phyloP scores from a whole-genome alignment of 2,888 invertebrate genomes.

The Invenusta paracnida region DNA sequence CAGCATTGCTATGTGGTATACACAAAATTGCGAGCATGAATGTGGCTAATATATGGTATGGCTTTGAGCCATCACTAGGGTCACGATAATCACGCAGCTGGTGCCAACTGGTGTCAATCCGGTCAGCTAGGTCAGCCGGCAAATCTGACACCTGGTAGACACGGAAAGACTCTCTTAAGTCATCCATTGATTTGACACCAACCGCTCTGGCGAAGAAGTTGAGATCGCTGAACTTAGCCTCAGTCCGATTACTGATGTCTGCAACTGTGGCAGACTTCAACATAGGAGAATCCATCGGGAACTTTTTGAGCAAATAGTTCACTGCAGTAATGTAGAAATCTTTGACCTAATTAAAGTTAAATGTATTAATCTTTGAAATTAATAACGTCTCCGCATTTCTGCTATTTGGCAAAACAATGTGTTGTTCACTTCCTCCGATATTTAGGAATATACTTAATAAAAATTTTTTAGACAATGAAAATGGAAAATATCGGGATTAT shows the following conservation, averaged over 20 bases:
- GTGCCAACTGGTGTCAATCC: not conserved
- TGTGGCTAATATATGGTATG: not conserved
- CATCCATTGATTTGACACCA: not conserved
- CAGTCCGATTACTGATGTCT: not conserved
- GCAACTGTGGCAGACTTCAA: not conserved
- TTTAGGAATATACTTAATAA: too few species aligned
- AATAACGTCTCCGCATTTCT: too few species aligned
- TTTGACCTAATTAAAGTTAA: too few species aligned
- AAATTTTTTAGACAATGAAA: too few species aligned
- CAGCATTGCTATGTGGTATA: slow-evolving; percentile 2
- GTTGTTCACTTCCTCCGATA: too few species aligned
- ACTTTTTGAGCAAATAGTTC: not conserved
- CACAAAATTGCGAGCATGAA: slow-evolving; percentile 8
- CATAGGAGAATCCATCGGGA: not conserved
- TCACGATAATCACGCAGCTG: not conserved
- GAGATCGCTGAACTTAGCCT: not conserved
- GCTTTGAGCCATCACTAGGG: not conserved
- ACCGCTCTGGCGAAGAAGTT: not conserved
- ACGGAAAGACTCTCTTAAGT: not conserved
- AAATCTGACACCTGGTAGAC: not conserved
- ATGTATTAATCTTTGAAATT: too few species aligned
- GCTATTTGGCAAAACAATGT: too few species aligned
- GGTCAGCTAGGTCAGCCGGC: not conserved
- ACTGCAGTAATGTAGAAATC: not conserved
- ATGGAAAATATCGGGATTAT: too few species aligned